phyloP scores from a whole-genome alignment of 2,797 vertebrate genomes.

The Myotis daubentonii region DNA sequence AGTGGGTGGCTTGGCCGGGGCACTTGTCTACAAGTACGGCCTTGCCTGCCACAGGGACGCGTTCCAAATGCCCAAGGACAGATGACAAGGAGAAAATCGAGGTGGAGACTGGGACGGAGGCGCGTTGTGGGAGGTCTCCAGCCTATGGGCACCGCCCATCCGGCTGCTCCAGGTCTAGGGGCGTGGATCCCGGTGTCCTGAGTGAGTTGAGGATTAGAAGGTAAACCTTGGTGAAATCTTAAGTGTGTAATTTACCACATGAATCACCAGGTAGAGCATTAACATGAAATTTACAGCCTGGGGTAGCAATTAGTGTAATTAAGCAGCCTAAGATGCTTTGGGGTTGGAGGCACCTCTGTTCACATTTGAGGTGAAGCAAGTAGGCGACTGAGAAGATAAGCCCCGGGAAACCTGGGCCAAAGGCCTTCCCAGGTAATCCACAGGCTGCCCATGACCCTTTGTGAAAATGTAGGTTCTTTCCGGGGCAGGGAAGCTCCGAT shows the following conservation, averaged over 20 bases:
- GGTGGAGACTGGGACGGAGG: not conserved
- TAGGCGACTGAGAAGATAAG: not conserved
- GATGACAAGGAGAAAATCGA: constrained; percentile 7
- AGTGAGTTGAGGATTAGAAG: constrained; percentile 73
- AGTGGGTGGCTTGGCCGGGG: not conserved
- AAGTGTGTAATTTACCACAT: constrained; percentile 77
- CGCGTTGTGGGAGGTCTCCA: constrained; percentile 65
- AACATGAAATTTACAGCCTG: constrained; percentile 71
- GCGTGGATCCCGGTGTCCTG: constrained; percentile 45
- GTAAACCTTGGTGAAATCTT: constrained; percentile 68
- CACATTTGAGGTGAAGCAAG: not conserved
- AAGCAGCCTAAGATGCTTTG: constrained; percentile 43
- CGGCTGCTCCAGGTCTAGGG: not conserved
- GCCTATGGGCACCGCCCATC: not conserved
- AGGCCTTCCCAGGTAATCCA: not conserved
- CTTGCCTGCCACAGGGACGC: not conserved
- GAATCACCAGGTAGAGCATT: constrained; percentile 73
- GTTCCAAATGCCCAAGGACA: constrained; percentile 42
- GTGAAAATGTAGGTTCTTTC: not conserved
- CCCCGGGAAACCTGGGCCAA: too few species aligned
- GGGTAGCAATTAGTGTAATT: constrained; percentile 73
- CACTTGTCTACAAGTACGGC: not conserved
- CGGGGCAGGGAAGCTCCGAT: not conserved
- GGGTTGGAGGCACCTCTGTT: not conserved
- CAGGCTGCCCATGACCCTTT: not conserved